These are phyloP conservation scores for Rhadina sibilatrix DNA, from an alignment of 2,113 vertebrate species.

Conservation along the genomic window DNA sequence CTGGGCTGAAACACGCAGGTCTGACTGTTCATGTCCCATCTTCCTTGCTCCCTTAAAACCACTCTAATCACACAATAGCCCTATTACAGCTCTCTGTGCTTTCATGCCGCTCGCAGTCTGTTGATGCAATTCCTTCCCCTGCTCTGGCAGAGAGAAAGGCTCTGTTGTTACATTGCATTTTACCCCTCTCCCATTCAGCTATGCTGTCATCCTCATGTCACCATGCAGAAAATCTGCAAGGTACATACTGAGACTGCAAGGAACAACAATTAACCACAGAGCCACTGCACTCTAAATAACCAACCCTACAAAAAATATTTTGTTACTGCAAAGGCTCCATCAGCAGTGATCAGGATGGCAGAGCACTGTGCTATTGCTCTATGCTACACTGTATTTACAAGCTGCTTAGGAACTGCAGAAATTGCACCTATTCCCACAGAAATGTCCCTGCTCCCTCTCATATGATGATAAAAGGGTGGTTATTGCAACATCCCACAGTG, in stretches of 20 bases:
- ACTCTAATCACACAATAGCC: background rate
- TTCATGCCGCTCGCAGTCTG: background rate
- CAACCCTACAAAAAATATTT: background rate
- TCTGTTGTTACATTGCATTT: background rate
- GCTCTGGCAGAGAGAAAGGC: background rate
- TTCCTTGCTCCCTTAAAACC: background rate
- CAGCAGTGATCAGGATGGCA: accelerated
- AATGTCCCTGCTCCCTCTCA: background rate
- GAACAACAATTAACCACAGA: background rate
- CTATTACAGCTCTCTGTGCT: background rate
- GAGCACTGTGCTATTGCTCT: background rate
- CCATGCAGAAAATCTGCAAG: background rate
- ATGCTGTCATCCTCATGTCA: background rate
- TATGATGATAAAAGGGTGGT: background rate
- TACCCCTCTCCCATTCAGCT: background rate
- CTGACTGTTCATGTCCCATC: background rate
- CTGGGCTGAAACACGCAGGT: background rate
- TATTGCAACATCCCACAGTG: background rate
- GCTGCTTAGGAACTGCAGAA: background rate
- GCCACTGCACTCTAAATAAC: background rate
- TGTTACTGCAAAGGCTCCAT: background rate
- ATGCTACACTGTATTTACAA: background rate
- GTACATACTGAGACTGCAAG: background rate
- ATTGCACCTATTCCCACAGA: background rate
- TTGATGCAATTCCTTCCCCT: background rate